These are phyloP conservation scores for Yasuhikotakia modesta DNA, from an alignment of 2,797 vertebrate species.

Conservation along the genomic window DNA sequence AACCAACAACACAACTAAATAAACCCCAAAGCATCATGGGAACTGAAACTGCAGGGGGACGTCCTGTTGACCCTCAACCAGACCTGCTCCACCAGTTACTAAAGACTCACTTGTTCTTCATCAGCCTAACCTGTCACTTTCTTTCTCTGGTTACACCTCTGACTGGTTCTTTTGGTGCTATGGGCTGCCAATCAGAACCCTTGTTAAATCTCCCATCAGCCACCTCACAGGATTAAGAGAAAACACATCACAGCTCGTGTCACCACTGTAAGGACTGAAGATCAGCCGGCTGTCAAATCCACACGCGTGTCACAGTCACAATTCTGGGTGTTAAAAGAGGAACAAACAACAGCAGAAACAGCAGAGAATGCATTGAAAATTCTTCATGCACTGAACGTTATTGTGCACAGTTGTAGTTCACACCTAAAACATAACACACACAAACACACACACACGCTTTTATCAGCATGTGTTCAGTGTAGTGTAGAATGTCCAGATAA, in stretches of 20 bases:
- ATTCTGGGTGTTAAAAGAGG: neutral
- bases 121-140: conserved; percentile 18
- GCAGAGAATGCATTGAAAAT: neutral
- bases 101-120: too few relatives aligned
- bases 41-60: neutral
- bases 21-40: neutral
- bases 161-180: neutral
- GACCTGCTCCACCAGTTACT: neutral
- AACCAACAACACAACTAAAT: neutral
- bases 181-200: neutral
- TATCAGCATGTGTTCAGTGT: neutral
- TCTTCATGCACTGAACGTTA: neutral
- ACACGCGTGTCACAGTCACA: neutral
- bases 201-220: conserved; percentile 38
- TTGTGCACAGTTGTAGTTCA: neutral
- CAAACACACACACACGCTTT: neutral
- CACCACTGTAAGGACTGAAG: conserved; percentile 18
- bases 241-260: conserved; percentile 23
- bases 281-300: conserved; percentile 23
- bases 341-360: neutral
- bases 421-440: conserved; percentile 2
- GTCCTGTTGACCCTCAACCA: neutral
- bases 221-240: conserved; percentile 33
- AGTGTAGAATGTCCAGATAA: neutral
- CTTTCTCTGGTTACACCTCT: conserved; percentile 10